Conservation (phyloP, 1,140 invertebrate species). For the Sitobion miscanthi region DNA sequence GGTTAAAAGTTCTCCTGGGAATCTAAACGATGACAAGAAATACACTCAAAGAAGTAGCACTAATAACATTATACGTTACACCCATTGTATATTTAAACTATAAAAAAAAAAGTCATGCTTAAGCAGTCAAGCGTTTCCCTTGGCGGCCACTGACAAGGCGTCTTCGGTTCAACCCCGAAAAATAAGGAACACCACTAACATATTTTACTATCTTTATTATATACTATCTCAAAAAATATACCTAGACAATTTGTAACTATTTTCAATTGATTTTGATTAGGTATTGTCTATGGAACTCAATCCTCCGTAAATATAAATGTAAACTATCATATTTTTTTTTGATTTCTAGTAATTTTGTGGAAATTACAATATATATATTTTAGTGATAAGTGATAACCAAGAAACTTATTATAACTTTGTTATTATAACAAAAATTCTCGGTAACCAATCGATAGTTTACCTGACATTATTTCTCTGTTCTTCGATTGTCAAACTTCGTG, state of each 20-base stretch:
- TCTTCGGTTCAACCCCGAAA: not conserved
- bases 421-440: not conserved
- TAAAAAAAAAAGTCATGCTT: not conserved
- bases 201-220: not conserved
- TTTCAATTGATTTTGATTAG: not conserved
- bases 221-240: not conserved
- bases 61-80: not conserved
- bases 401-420: not conserved
- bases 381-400: not conserved
- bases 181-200: not conserved
- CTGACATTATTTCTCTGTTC: not conserved
- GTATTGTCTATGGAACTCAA: not conserved
- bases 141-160: not conserved
- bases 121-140: not conserved
- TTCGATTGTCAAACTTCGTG: not conserved
- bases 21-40: not conserved
- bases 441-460: not conserved
- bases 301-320: too few species aligned
- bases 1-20: not conserved
- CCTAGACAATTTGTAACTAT: not conserved
- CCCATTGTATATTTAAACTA: not conserved
- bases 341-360: too few species aligned
- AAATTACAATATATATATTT: not conserved
- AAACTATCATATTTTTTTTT: too few species aligned
- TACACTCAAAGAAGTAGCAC: not conserved